A percentile compares a stretch with the other conserved stretches of the same genome.
Conservation (phyloP, 2,888 invertebrate species). For the Temnothorax ravouxi region DNA sequence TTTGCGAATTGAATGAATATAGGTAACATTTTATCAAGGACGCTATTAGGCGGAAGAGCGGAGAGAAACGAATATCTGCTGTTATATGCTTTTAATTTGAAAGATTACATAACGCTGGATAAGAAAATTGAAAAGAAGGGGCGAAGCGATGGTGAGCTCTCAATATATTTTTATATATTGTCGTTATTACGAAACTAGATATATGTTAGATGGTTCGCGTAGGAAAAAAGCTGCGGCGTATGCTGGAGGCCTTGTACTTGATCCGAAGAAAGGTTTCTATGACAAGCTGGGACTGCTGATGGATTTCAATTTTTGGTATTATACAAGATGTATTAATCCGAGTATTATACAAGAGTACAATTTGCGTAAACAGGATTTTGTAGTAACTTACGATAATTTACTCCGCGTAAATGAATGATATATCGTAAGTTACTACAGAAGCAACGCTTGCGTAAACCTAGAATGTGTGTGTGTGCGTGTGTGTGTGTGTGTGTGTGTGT, state of each 20-base stretch:
- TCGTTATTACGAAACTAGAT: neutral
- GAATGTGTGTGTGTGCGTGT: no score
- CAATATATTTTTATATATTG: conserved; percentile 22
- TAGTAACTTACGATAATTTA: no score
- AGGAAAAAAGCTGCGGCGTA: conserved; percentile 95
- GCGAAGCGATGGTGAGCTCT: conserved; percentile 68
- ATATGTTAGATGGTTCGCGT: conserved; percentile 83
- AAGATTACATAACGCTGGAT: conserved; percentile 97
- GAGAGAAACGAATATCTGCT: conserved; percentile 97
- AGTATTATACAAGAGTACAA: conserved; percentile 99
- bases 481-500: no score
- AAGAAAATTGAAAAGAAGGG: conserved; percentile 87
- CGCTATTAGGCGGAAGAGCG: conserved; percentile 96
- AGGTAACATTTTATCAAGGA: conserved; percentile 95
- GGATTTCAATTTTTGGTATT: conserved; percentile 89
- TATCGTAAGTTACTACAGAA: no score
- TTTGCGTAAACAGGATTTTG: conserved; percentile 93
- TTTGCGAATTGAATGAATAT: conserved; percentile 12
- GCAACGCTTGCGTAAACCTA: no score
- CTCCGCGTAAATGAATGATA: no score
- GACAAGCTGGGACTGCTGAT: no score
- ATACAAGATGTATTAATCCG: conserved; percentile 89
- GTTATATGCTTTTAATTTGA: conserved; percentile 97
- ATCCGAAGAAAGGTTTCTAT: no score
- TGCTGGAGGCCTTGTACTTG: conserved; percentile 90